Conservation (phyloP, 1,140 invertebrate genomes). For the Tetraneura akinire region DNA sequence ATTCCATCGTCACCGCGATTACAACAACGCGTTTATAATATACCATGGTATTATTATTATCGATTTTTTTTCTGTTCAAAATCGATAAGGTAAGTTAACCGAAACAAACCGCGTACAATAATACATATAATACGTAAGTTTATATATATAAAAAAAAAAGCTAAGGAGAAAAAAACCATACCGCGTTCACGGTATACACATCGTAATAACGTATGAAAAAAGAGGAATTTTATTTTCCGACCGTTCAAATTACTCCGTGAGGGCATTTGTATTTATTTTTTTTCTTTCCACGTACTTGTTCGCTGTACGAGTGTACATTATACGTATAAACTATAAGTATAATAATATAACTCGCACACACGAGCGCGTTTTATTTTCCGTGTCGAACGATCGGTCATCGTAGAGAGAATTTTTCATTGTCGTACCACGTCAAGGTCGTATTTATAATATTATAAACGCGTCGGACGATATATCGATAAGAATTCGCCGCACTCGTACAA, state of each 20-base stretch:
- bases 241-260: background rate
- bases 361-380: slow-evolving; percentile 10
- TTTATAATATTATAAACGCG: background rate
- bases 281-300: too few species aligned
- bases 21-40: too few species aligned
- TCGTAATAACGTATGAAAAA: background rate
- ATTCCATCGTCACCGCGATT: slow-evolving; percentile 10
- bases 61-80: background rate
- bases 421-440: background rate
- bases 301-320: too few species aligned
- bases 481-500: background rate
- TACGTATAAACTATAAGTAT: too few species aligned
- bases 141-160: background rate
- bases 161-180: background rate
- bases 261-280: too few species aligned
- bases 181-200: background rate
- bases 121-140: too few species aligned
- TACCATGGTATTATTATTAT: slow-evolving; percentile 18
- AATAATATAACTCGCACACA: too few species aligned
- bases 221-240: slow-evolving; percentile 5
- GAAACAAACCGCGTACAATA: background rate
- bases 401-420: slow-evolving; percentile 24
- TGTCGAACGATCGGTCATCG: background rate
- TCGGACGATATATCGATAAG: background rate
- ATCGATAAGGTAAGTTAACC: background rate